These are phyloP conservation scores for Diogma glabrata DNA, from an alignment of 2,888 invertebrate genomes.

Conservation along the genomic window DNA sequence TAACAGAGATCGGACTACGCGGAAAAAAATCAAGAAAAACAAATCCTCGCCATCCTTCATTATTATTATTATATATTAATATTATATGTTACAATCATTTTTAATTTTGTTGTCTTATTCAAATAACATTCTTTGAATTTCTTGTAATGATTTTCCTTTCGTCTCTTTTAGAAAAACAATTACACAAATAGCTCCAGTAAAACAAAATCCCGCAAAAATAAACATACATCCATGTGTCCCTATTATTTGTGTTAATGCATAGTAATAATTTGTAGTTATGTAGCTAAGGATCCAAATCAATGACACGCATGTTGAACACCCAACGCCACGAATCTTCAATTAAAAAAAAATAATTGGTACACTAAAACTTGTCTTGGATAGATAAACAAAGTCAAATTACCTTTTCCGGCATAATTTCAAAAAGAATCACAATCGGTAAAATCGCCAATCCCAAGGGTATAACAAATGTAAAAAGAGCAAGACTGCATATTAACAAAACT, in stretches of 20 bases:
- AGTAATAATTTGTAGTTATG: conserved; percentile 21
- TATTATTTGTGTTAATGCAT: conserved; percentile 22
- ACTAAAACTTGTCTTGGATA: too few species aligned
- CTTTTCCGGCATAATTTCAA: conserved; percentile 16
- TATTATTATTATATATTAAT: too few species aligned
- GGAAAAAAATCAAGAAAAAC: too few species aligned
- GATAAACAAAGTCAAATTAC: too few species aligned
- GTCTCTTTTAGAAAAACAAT: conserved; percentile 31
- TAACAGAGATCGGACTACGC: too few species aligned
- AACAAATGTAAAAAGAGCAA: conserved; percentile 15
- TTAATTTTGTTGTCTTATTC: too few species aligned
- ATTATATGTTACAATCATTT: too few species aligned
- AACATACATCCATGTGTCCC: conserved; percentile 31
- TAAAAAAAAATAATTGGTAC: too few species aligned
- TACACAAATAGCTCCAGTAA: conserved; percentile 28
- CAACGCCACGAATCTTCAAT: conserved; percentile 17
- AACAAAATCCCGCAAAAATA: conserved; percentile 25
- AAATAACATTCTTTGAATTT: conserved; percentile 27
- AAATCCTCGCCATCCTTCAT: too few species aligned
- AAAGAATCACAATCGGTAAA: conserved; percentile 15
- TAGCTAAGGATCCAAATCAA: conserved; percentile 22
- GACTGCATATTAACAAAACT: conserved; percentile 14
- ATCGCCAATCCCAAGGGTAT: conserved; percentile 14
- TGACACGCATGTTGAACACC: conserved; percentile 16
- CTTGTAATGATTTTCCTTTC: conserved; percentile 30